Conservation (phyloP, 2,888 invertebrate genomes). For the Gymnocheta viridis region DNA sequence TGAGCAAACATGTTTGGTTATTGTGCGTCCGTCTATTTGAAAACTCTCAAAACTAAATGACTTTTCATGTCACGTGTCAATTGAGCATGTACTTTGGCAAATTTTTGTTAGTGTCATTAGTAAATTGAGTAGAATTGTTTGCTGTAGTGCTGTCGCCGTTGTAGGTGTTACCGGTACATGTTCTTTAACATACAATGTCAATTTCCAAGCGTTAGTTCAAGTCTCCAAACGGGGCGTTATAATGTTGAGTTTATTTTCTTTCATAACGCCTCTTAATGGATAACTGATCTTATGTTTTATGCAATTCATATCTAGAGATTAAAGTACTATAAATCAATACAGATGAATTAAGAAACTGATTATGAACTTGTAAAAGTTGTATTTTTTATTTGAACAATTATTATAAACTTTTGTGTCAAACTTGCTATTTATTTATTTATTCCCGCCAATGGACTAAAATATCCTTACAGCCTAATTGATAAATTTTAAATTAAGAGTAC, state of each 20-base stretch:
- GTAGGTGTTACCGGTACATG: conserved; percentile 67
- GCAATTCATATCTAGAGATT: background rate
- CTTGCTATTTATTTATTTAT: too few relatives aligned
- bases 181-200: conserved; percentile 62
- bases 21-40: conserved; percentile 41
- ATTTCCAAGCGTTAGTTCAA: conserved; percentile 65
- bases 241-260: background rate
- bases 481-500: too few relatives aligned
- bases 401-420: background rate
- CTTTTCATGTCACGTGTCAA: conserved; percentile 76
- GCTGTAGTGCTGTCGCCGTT: background rate
- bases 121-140: conserved; percentile 28
- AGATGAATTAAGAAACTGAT: background rate
- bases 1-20: conserved; percentile 56
- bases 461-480: too few relatives aligned
- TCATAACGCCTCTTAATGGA: conserved; percentile 26
- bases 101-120: conserved; percentile 61
- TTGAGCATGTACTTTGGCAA: conserved; percentile 52
- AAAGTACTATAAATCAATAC: conserved; percentile 12
- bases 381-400: background rate
- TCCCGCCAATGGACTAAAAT: too few relatives aligned
- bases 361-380: background rate
- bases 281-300: conserved; percentile 19
- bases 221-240: conserved; percentile 55
- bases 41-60: conserved; percentile 71